Evolutionary conservation across 92 coral and sea anemone genomes (phyloP).

Genomic region (Actinernus sp.): DNA sequence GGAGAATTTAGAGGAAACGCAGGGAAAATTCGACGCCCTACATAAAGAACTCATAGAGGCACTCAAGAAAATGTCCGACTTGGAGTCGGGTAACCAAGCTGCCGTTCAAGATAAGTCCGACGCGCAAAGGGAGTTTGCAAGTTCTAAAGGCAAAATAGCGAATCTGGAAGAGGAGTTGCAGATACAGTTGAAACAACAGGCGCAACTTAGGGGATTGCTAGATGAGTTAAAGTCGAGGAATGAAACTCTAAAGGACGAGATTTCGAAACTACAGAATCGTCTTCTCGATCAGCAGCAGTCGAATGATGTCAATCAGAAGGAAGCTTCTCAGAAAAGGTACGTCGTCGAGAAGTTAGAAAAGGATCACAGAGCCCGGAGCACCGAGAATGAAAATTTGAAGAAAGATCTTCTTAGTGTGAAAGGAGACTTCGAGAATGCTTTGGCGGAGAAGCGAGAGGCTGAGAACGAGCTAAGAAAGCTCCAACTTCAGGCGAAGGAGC

Average conservation of each 20-base stretch:
- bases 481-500: conserved; percentile 74
- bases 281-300: conserved; percentile 83
- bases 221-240: conserved; percentile 88
- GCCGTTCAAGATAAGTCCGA: conserved; percentile 79
- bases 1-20: conserved; percentile 68
- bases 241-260: conserved; percentile 88
- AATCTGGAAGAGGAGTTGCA: conserved; percentile 90
- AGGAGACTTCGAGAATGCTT: conserved; percentile 74
- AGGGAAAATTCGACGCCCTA: conserved; percentile 62
- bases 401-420: conserved; percentile 67
- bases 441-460: conserved; percentile 69
- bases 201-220: conserved; percentile 83
- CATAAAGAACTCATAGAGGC: conserved; percentile 91
- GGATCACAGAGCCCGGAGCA: conserved; percentile 68
- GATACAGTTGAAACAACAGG: conserved; percentile 81
- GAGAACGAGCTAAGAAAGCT: conserved; percentile 75
- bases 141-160: conserved; percentile 65
- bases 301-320: conserved; percentile 57
- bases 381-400: conserved; percentile 72
- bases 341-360: conserved; percentile 73
- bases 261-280: conserved; percentile 81
- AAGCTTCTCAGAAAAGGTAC: conserved; percentile 72
- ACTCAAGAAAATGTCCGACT: conserved; percentile 81
- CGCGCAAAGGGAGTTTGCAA: conserved; percentile 77
- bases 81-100: conserved; percentile 84